phyloP scores from a whole-genome alignment of 2,888 invertebrate genomes.

The Spilosoma lubricipeda region DNA sequence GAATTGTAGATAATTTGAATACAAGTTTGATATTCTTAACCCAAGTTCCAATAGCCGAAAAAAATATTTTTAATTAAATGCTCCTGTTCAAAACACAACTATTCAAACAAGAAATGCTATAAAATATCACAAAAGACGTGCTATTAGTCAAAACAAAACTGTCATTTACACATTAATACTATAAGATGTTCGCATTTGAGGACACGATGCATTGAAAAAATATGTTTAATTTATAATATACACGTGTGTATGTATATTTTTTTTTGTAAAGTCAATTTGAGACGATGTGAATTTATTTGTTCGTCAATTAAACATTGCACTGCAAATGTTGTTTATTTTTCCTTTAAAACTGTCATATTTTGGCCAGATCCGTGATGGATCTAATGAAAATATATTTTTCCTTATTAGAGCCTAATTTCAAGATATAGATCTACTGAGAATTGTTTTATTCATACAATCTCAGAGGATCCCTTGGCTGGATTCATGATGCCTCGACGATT shows the following conservation, averaged over 20 bases:
- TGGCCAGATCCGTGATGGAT: too few species aligned
- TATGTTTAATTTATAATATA: slow-evolving; percentile 31
- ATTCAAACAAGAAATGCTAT: not conserved
- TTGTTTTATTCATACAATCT: too few species aligned
- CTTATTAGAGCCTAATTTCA: too few species aligned
- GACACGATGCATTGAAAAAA: slow-evolving; percentile 20
- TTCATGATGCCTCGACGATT: too few species aligned
- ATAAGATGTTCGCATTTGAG: slow-evolving; percentile 1
- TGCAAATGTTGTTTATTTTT: slow-evolving; percentile 49
- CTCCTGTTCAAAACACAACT: too few species aligned
- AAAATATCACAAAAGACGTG: not conserved
- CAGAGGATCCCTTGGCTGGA: too few species aligned
- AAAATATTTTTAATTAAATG: too few species aligned
- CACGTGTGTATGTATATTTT: slow-evolving; percentile 40
- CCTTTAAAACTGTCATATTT: not conserved
- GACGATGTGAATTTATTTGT: slow-evolving; percentile 72
- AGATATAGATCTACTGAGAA: too few species aligned
- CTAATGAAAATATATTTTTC: too few species aligned
- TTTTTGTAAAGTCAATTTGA: slow-evolving; percentile 74
- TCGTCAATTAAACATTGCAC: slow-evolving; percentile 81
- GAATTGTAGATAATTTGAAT: not conserved
- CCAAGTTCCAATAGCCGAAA: too few species aligned
- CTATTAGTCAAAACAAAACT: not conserved
- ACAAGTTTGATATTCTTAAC: not conserved
- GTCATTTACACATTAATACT: not conserved